Base-by-base conservation (phyloP, 2,888 invertebrate genomes). In the Pyrocoelia pectoralis region DNA sequence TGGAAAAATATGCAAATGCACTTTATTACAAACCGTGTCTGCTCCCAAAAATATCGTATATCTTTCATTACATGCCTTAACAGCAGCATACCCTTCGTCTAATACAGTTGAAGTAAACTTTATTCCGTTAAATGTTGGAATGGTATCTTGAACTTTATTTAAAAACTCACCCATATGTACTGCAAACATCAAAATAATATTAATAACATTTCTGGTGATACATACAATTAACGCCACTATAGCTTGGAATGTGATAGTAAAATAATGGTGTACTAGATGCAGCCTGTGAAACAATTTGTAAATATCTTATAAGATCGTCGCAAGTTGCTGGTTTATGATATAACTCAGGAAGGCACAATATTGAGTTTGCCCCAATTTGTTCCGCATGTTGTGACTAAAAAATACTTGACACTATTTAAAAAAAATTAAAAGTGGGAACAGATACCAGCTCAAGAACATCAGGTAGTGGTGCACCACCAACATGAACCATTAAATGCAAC, bases 241-340 rank as follows among this genome's bases (percentile, higher is more conserved):
- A 86, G 65, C 82, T 82, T 0, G 94, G 94, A 70, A 93, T 90
- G 75, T 95, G 94, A 76, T 95, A 95, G 76, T 94, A 94, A 19
- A 93, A 83, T 43, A 95, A 84, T 0, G 95, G 94, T 0, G 89
- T 86, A 4, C 87, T 87, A 0, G 91, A 90, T 0, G 93, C 94
- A 0, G 89, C 88, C 12, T 84, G 82, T 0, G 89, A 86, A 3
- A 95, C 87, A 50, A 84, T 75, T 70, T 85, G 84, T 53, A 93
- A 82, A 75, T 93, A 93, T 57, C 83, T 81, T 0, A 89, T 87
- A 54, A 93, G 81, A 28, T 89, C 86, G 5, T 83, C 78, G 0
- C 85, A 81, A 0, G 80, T 84, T 3, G 80, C 79, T 0, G 93
- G 93, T 75, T 88, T 91, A 79, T 90, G 90, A 79, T 91, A 93